phyloP scores from a whole-genome alignment of 2,113 vertebrate genomes.

The Xenotilapia flavipinnis region DNA sequence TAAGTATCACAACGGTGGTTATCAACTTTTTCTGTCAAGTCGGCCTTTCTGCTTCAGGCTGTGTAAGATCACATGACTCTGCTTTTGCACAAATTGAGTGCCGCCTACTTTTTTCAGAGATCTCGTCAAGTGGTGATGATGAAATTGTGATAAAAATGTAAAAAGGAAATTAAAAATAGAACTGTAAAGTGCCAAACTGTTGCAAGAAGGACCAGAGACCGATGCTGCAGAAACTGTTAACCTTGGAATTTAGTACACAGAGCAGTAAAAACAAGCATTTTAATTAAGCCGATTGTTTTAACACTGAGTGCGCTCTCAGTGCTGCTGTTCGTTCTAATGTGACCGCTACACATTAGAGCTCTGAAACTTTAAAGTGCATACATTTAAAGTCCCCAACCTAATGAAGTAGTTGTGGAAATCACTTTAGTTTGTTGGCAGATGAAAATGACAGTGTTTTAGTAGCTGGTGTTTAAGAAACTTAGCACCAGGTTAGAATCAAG shows the following conservation, averaged over 20 bases:
- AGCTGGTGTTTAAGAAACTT: neutral
- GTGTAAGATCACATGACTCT: neutral
- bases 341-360: neutral
- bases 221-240: neutral
- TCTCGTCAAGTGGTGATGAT: neutral
- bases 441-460: neutral
- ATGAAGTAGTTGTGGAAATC: neutral
- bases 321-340: neutral
- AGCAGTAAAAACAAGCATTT: neutral
- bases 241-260: neutral
- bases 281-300: neutral
- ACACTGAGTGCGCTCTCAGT: neutral
- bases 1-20: neutral
- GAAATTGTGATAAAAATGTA: neutral
- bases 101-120: neutral
- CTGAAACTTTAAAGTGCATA: neutral
- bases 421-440: neutral
- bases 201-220: neutral
- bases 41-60: neutral
- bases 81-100: neutral
- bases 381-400: neutral
- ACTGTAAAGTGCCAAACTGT: neutral
- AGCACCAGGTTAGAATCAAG: neutral
- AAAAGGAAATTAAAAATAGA: neutral
- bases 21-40: neutral